These are phyloP conservation scores for Regulus satrapa DNA, from an alignment of 2,113 vertebrate species.

Conservation along the genomic window DNA sequence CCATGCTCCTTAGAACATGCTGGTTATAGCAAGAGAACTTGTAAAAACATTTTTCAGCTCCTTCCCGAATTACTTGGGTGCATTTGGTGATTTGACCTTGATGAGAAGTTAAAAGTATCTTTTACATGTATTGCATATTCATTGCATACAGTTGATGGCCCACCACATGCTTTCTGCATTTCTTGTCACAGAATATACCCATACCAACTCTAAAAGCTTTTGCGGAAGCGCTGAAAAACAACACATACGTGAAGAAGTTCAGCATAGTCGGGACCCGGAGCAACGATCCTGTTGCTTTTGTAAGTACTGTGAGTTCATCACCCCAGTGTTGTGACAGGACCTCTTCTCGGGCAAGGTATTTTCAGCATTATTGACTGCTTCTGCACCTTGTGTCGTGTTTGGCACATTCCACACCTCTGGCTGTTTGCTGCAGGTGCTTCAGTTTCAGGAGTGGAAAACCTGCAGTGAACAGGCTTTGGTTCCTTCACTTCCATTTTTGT, in stretches of 20 bases:
- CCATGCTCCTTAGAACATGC: background rate
- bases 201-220: conserved; percentile 88
- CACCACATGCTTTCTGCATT: background rate
- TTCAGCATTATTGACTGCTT: background rate
- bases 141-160: background rate
- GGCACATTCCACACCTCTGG: background rate
- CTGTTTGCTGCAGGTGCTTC: background rate
- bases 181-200: conserved; percentile 86
- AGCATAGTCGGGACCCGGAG: conserved; percentile 95
- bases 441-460: background rate
- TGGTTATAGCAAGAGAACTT: background rate
- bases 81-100: background rate
- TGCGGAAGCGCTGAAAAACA: conserved; percentile 86
- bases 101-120: background rate
- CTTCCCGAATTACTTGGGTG: background rate
- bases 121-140: background rate
- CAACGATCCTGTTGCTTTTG: conserved; percentile 91
- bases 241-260: conserved; percentile 88
- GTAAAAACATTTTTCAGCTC: background rate
- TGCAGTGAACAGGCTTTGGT: background rate
- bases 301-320: conserved; percentile 61
- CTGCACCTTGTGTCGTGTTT: background rate
- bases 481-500: background rate
- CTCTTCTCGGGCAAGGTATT: background rate
- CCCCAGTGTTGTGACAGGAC: background rate